Evolutionary conservation across 2,888 invertebrate genomes (phyloP), one percentile per base, ranked within the genome.

Genomic region (Ophioninae sp.): DNA sequence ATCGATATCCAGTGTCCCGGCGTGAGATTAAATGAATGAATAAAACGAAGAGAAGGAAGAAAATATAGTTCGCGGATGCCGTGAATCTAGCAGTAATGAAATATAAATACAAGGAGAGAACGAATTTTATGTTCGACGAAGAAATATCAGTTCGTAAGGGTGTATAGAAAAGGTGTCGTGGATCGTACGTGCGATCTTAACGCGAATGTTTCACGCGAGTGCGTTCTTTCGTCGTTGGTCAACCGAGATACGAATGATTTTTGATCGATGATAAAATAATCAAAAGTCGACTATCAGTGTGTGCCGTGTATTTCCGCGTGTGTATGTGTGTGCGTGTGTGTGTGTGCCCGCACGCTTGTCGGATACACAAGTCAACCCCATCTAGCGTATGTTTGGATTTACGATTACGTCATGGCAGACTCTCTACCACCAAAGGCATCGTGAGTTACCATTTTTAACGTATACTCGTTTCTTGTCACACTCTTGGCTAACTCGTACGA

Each of bases 371-470:
- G 23, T 57, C 57, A 65, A 76, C 37, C 73, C 62, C 62, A 39
- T 50, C 50, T 50, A 50, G 50, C 50, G 50, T 50, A 50, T 50
- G 50, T 50, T 50, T 50, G 50, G 50, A 50, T 50, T 17, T 68
- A 81, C 81, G 86, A 84, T 88, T 88, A 87, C 89, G 85, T 89
- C 88, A 90, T 90, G 90, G 88, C 87, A 88, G 87, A 79, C 73
- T 85, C 85, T 82, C 81, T 85, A 86, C 82, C 82, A 85, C 82
- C 85, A 87, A 89, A 89, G 87, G 85, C 89, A 89, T 88, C 88
- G 90, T 90, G 85, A 79, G 90, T 90, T 87, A 50, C 41, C 7
- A 59, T 59, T 59, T 41, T 72, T 10, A 5, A 39, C 7, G 10
- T 44, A 39, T 21, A 41, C 37, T 21, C 20, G n/a, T 13, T 8